Evolutionary conservation across 2,888 invertebrate species (phyloP).

Genomic region (Corbicula japonica): DNA sequence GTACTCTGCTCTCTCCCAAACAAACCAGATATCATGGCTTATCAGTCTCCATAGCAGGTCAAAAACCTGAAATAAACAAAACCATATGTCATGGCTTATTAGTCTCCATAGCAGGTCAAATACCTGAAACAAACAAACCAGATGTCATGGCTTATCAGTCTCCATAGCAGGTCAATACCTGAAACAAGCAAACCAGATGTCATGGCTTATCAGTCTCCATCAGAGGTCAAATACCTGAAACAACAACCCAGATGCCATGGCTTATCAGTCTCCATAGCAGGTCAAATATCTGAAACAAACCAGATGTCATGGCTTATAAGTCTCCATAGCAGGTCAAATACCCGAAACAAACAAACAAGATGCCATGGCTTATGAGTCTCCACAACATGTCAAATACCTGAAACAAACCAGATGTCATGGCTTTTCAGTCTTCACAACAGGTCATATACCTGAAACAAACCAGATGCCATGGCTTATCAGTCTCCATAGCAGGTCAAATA

Average conservation of each 20-base stretch:
- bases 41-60: constrained; percentile 85
- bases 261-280: constrained; percentile 84
- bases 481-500: constrained; percentile 85
- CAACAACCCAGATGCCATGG: constrained; percentile 86
- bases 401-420: constrained; percentile 86
- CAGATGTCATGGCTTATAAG: constrained; percentile 85
- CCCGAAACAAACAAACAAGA: constrained; percentile 86
- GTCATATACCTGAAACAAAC: constrained; percentile 86
- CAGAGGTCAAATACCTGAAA: constrained; percentile 85
- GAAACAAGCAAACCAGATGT: constrained; percentile 85
- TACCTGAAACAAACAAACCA: constrained; percentile 86
- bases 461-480: constrained; percentile 85
- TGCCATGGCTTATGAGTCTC: constrained; percentile 85
- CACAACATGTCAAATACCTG: constrained; percentile 85
- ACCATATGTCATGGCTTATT: constrained; percentile 80
- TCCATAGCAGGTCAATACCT: constrained; percentile 86
- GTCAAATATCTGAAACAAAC: constrained; percentile 86
- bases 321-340: constrained; percentile 85
- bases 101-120: constrained; percentile 85
- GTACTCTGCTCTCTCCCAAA: constrained; percentile 86
- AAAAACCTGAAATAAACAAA: constrained; percentile 81
- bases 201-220: constrained; percentile 85
- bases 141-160: constrained; percentile 84
- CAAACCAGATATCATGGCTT: constrained; percentile 86
- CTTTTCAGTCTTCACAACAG: constrained; percentile 84